Evolutionary conservation across 53 echinoderm and acorn worm species (phyloP), one percentile per base, ranked within the genome.

Genomic region (Temnopleurus reevesii): DNA sequence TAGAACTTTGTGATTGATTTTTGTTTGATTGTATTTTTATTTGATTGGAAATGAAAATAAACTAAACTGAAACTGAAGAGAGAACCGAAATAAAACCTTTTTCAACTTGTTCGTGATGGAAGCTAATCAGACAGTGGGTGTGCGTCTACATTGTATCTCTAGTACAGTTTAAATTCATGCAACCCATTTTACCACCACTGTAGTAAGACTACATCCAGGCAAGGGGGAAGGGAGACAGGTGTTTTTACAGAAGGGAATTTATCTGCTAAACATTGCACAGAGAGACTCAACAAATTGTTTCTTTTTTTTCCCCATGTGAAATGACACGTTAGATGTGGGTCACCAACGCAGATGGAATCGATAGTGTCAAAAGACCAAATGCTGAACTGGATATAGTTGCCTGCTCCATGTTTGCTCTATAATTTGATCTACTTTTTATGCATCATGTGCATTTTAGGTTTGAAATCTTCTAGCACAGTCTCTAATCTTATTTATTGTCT

Each of bases 341-440:
- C 2, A 10, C 8, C 41, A 71, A 71, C 38, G n/a, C 71, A 38
- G 36, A 41, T 71, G 41, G 43, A 71, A 71, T 71, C n/a, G 71
- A 71, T 71, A 71, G 71, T 71, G 71, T 41, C 71, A 71, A 71
- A 17, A 71, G 71, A 71, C n/a, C 71, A 71, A 71, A 30, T 21
- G 12, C 8, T 41, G 4, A 41, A 41, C 41, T 36, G 8, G 71
- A 71, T 71, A 41, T 71, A 41, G 71, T 71, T 71, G 41, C 71
- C 8, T n/a, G 23, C 33, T 41, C 19, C 38, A 41, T 41, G 19
- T 71, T 41, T 71, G 21, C 8, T 21, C 71, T 41, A 41, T 71
- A n/a, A 71, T 71, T 71, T 71, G 71, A 41, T 41, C 41, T 41
- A 18, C 65, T 71, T n/a, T 43, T 71, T 41, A 21, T 71, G 71